Percentiles rank a stretch among this genome's conserved stretches.
Conservation (phyloP, 1,140 invertebrate species). For the Tenebrio molitor region DNA sequence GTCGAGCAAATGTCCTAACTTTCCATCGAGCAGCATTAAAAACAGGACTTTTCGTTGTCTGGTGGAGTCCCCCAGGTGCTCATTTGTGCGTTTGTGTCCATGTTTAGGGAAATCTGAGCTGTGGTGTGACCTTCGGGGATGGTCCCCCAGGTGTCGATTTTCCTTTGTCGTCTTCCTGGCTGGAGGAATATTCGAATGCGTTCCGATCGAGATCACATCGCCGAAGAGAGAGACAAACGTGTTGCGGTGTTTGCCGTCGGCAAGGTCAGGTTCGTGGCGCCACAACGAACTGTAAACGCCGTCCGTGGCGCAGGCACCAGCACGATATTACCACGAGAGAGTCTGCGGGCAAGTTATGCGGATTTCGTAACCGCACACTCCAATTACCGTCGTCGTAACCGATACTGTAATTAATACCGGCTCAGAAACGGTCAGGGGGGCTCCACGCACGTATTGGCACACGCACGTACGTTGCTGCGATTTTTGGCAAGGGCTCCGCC, state of each 20-base stretch:
- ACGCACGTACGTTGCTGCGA: not conserved
- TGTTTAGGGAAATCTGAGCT: no score
- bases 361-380: conserved; percentile 39
- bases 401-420: conserved; percentile 27
- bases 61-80: no score
- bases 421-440: not conserved
- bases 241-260: conserved; percentile 41
- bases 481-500: not conserved
- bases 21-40: no score
- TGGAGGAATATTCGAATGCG: no score
- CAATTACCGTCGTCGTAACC: conserved; percentile 28
- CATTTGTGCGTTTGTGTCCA: no score
- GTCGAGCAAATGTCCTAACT: no score
- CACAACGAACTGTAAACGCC: conserved; percentile 51
- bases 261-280: conserved; percentile 53
- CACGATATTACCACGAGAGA: conserved; percentile 33
- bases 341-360: conserved; percentile 36
- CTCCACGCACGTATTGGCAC: not conserved
- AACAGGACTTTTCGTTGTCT: no score
- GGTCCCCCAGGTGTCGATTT: no score
- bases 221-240: conserved; percentile 4
- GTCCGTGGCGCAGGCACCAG: conserved; percentile 38
- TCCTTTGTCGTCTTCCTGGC: no score
- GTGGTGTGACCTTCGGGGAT: no score
- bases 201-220: no score